phyloP scores from a whole-genome alignment of 2,797 vertebrate species.

The Poliocrania exsul region DNA sequence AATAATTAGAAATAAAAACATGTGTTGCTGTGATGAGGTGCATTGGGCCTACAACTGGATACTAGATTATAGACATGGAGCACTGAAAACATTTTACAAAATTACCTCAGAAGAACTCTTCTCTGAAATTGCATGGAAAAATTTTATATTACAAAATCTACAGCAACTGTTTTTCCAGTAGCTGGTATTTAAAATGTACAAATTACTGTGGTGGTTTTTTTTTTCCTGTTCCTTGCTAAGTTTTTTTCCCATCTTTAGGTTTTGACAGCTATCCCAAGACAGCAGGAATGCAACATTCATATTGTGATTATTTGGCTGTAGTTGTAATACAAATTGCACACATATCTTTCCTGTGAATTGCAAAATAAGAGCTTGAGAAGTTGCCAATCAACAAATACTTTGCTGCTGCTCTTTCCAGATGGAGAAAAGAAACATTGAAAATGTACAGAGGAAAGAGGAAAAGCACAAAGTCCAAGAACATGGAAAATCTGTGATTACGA shows the following conservation, averaged over 20 bases:
- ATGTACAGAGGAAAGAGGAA: background rate
- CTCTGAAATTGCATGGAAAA: background rate
- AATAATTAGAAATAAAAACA: background rate
- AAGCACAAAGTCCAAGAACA: background rate
- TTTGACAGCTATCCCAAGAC: background rate
- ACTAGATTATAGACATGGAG: background rate
- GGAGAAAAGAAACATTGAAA: background rate
- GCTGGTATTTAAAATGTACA: background rate
- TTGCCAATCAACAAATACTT: background rate
- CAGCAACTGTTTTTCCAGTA: background rate
- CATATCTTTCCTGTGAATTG: background rate
- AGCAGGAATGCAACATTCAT: background rate
- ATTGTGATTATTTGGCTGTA: background rate
- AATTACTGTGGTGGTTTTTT: accelerated
- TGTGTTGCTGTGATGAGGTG: background rate
- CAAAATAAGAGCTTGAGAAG: background rate
- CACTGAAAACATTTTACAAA: background rate
- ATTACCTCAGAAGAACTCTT: background rate
- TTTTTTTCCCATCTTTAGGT: background rate
- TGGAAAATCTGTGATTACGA: background rate
- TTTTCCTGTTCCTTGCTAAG: background rate
- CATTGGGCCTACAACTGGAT: background rate
- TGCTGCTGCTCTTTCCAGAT: background rate
- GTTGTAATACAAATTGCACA: background rate
- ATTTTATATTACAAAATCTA: background rate